phyloP scores from a whole-genome alignment of 2,113 vertebrate genomes.

The Crypturellus undulatus region DNA sequence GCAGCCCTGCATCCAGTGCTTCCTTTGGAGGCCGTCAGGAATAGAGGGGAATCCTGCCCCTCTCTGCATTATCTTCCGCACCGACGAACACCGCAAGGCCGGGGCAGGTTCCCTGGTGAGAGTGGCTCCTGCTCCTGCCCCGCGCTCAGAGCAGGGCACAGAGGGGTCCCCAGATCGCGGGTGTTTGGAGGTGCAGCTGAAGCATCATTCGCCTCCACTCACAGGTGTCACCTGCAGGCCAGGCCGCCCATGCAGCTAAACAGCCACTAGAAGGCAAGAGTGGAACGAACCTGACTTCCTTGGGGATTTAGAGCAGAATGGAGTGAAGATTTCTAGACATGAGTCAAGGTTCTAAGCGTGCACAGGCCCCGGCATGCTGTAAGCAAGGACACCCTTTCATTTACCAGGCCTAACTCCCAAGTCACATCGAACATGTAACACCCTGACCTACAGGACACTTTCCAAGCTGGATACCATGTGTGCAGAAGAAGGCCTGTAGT shows the following conservation, averaged over 20 bases:
- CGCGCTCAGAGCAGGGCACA: not conserved
- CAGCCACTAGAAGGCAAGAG: not conserved
- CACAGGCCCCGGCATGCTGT: not conserved
- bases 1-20: not conserved
- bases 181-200: not conserved
- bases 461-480: not conserved
- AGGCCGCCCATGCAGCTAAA: not conserved
- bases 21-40: not conserved
- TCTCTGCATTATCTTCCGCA: not conserved
- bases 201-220: rapidly evolving
- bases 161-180: not conserved
- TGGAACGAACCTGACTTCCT: not conserved
- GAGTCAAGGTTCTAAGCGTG: not conserved
- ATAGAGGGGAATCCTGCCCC: rapidly evolving
- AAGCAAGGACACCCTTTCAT: not conserved
- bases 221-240: not conserved
- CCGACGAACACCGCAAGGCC: too few species aligned
- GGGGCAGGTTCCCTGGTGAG: not conserved
- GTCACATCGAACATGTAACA: not conserved
- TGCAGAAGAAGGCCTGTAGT: not conserved
- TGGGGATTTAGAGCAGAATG: not conserved
- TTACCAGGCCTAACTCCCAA: not conserved
- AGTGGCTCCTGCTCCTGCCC: not conserved
- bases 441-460: not conserved
- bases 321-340: not conserved